Evolutionary conservation across 2,888 invertebrate species (phyloP).

Genomic region (Melieria crassipennis): DNA sequence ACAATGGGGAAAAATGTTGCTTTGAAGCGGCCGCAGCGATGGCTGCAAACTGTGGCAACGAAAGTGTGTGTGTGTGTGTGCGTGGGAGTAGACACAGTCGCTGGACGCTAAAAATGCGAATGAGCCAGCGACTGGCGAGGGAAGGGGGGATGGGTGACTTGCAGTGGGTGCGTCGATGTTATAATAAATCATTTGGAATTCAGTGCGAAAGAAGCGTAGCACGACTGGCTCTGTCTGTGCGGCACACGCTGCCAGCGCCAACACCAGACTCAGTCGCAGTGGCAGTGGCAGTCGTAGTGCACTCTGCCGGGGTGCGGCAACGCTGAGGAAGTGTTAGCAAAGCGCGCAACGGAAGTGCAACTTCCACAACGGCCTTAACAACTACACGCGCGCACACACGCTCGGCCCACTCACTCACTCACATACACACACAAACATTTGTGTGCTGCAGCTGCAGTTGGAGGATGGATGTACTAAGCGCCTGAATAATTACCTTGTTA

Average conservation of each 20-base stretch:
- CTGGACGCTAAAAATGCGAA: too few species aligned
- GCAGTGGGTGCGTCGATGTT: constrained; percentile 8
- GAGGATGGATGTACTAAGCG: constrained; percentile 16
- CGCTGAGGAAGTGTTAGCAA: neutral
- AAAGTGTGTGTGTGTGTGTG: too few species aligned
- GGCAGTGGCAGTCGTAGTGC: too few species aligned
- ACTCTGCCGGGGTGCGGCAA: neutral
- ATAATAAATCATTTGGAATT: constrained; percentile 34
- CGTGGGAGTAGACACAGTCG: too few species aligned
- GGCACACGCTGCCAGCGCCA: too few species aligned
- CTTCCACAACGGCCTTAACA: constrained; percentile 12
- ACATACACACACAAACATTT: neutral
- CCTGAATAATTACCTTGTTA: constrained; percentile 32
- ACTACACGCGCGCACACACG: neutral
- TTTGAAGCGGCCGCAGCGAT: too few species aligned
- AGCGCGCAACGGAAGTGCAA: neutral
- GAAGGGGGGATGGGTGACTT: neutral
- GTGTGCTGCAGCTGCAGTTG: neutral
- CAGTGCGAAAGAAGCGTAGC: constrained; percentile 1
- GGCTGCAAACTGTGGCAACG: too few species aligned
- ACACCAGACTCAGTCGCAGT: too few species aligned
- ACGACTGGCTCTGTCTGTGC: neutral
- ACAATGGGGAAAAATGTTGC: neutral
- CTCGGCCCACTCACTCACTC: neutral
- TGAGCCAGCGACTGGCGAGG: too few species aligned